These are phyloP conservation scores for Zoanthus sociatus DNA, from an alignment of 92 coral and sea anemone genomes.

Conservation along the genomic window DNA sequence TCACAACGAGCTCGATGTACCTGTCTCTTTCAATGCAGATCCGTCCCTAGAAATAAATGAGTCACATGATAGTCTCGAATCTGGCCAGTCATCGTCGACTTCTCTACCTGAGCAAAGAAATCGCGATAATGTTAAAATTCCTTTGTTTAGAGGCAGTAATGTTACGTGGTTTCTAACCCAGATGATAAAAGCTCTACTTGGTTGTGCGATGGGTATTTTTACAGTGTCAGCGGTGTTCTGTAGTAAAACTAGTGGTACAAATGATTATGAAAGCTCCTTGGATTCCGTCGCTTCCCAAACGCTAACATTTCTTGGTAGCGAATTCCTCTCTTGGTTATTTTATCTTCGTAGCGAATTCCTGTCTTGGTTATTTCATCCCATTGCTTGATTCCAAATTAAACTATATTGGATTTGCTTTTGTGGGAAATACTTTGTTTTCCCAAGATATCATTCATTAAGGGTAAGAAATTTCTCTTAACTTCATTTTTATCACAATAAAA, in stretches of 20 bases:
- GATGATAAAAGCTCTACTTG: neutral
- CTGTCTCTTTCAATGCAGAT: neutral
- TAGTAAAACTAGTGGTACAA: neutral
- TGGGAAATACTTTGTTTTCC: neutral
- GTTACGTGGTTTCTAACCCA: neutral
- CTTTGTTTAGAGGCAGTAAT: neutral
- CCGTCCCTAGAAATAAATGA: neutral
- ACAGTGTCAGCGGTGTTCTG: neutral
- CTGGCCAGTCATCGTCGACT: neutral
- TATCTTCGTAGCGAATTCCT: neutral
- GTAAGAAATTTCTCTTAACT: no score
- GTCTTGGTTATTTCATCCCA: constrained; percentile 10
- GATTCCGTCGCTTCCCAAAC: neutral
- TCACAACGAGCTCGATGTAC: neutral
- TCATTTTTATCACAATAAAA: no score
- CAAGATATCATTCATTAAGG: no score
- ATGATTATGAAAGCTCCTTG: neutral
- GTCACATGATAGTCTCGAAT: neutral
- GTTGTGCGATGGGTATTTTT: constrained; percentile 20
- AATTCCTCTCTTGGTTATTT: constrained; percentile 13
- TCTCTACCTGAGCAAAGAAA: neutral
- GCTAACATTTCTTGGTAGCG: neutral
- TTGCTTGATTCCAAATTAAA: constrained; percentile 4
- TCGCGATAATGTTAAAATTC: neutral
- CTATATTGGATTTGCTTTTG: neutral